Evolutionary conservation across 2,797 vertebrate species (phyloP).

Genomic region (Diglossa cyanea): DNA sequence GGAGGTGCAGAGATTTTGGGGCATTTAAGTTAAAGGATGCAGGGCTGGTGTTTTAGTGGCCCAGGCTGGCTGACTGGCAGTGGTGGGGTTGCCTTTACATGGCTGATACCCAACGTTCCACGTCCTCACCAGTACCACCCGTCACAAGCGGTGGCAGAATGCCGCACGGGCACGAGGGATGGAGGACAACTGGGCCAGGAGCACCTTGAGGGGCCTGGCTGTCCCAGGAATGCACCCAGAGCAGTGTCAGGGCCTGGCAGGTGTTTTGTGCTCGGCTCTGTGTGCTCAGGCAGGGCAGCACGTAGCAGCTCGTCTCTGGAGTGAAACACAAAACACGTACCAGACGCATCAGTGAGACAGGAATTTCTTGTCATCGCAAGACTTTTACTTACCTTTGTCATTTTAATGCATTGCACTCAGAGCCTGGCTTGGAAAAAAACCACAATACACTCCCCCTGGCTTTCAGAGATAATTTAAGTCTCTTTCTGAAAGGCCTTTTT

Average conservation of each 20-base stretch:
- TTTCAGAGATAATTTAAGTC: background rate
- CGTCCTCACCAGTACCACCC: background rate
- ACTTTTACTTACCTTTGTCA: conserved; percentile 54
- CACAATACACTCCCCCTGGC: background rate
- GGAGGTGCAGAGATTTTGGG: background rate
- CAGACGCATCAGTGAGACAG: conserved; percentile 54
- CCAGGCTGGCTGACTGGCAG: background rate
- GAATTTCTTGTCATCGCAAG: conserved; percentile 65
- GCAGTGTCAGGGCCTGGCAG: conserved; percentile 9
- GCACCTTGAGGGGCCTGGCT: background rate
- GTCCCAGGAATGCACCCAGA: conserved; percentile 25
- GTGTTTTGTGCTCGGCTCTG: background rate
- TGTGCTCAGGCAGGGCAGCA: conserved; percentile 53
- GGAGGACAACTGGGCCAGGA: fast-evolving
- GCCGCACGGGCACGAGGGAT: fast-evolving
- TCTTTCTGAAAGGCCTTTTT: conserved; percentile 41
- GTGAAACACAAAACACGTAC: conserved; percentile 13
- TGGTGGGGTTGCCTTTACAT: fast-evolving
- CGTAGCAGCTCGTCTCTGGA: background rate
- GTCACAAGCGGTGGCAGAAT: background rate
- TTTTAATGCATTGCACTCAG: conserved; percentile 46
- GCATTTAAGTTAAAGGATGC: background rate
- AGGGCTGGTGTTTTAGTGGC: background rate
- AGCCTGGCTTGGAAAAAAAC: background rate
- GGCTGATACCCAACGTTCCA: fast-evolving